These are phyloP conservation scores for Protaetia brevitarsis DNA, from an alignment of 1,140 invertebrate species.

Conservation along the genomic window DNA sequence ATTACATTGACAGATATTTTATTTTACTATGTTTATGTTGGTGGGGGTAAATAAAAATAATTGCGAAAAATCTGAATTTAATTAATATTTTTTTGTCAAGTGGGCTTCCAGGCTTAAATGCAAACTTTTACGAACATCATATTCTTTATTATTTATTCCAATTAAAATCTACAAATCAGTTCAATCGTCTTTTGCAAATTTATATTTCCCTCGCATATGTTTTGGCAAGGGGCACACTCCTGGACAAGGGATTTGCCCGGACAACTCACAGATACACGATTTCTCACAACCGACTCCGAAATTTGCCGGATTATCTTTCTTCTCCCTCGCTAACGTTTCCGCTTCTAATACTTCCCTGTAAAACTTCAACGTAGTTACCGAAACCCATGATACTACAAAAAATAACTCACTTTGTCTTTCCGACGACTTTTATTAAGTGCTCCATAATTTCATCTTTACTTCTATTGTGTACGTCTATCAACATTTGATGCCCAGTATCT, in stretches of 20 bases:
- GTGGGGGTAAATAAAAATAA: too few species aligned
- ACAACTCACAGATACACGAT: conserved; percentile 91
- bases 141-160: too few species aligned
- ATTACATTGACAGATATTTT: too few species aligned
- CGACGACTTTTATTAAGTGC: conserved; percentile 76
- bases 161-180: not conserved
- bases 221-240: conserved; percentile 75
- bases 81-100: too few species aligned
- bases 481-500: conserved; percentile 79
- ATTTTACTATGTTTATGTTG: too few species aligned
- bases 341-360: conserved; percentile 56
- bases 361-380: not conserved
- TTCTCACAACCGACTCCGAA: conserved; percentile 82
- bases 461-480: conserved; percentile 85
- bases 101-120: too few species aligned
- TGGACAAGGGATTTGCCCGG: conserved; percentile 91
- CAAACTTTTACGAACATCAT: too few species aligned
- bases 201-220: conserved; percentile 79
- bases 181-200: conserved; percentile 45
- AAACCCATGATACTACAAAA: conserved; percentile 24
- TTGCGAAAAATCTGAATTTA: too few species aligned
- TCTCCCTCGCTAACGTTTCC: conserved; percentile 63
- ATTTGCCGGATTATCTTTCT: conserved; percentile 88
- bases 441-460: conserved; percentile 78
- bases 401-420: conserved; percentile 71